Conservation (phyloP, 1,140 invertebrate genomes). For the Coelopa frigida region DNA sequence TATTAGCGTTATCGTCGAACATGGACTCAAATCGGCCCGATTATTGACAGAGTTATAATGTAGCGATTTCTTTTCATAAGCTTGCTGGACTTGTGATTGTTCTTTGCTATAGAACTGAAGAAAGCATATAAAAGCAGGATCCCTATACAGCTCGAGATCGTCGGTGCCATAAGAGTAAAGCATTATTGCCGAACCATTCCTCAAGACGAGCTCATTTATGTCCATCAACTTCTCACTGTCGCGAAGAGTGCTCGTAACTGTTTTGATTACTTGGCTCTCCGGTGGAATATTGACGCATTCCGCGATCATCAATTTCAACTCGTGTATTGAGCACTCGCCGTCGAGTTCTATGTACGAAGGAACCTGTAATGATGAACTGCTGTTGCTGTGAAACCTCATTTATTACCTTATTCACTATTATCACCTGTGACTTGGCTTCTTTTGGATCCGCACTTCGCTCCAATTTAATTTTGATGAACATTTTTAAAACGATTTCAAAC, state of each 20-base stretch:
- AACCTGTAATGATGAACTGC: background rate
- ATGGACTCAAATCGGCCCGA: background rate
- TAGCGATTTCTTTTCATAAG: background rate
- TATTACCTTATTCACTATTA: background rate
- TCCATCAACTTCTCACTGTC: background rate
- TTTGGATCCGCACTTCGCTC: background rate
- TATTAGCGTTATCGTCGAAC: background rate
- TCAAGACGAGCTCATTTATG: background rate
- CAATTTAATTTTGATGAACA: slow-evolving; percentile 7
- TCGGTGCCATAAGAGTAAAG: slow-evolving; percentile 3
- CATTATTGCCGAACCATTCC: slow-evolving; percentile 1
- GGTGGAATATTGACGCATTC: slow-evolving; percentile 4
- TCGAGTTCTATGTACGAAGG: slow-evolving; percentile 1
- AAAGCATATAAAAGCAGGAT: slow-evolving; percentile 4
- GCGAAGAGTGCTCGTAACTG: background rate
- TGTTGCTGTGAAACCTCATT: background rate
- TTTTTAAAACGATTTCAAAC: too few relatives aligned
- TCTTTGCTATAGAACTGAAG: slow-evolving; percentile 3
- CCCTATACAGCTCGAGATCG: background rate
- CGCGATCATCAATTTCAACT: slow-evolving; percentile 2
- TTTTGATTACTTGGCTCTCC: background rate
- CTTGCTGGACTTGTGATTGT: slow-evolving; percentile 1
- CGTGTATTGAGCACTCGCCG: background rate
- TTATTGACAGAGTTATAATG: background rate
- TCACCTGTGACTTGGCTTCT: too few relatives aligned